Evolutionary conservation across 2,888 invertebrate genomes (phyloP), one percentile per base, ranked within the genome.

Genomic region (Hypercompe scribonia): DNA sequence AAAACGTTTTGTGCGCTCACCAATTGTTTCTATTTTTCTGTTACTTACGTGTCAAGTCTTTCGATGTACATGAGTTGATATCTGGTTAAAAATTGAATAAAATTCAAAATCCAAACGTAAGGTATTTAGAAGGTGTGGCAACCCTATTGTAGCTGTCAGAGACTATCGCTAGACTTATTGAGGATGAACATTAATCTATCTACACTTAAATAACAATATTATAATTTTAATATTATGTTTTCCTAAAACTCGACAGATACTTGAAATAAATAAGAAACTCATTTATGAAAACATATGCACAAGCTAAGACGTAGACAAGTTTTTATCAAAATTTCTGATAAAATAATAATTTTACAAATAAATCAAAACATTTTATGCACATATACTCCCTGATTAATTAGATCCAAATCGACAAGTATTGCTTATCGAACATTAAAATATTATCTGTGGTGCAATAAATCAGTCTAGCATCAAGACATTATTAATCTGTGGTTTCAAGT

Each of bases 381-480:
- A 61, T 58, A 28, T 15, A 28, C 28, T 58, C 28, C 7, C 7
- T 28, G 15, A 31, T 31, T 61, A 31, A 61, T 61, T 31, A 61
- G 2, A 66, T 46, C 24, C 28, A 33, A 28, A 54, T 34, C 34
- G 54, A 68, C 68, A 54, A 68, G 33, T n/a, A 68, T 54, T 28
- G 50, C 50, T 50, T 34, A 36, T 54, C 7, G 28, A 33, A 68
- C n/a, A 68, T 54, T 68, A 36, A 4, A 61, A 61, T 31, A 7
- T 61, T 31, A 68, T 68, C 68, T 68, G 54, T 68, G 34, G 68
- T 34, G 11, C 31, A 68, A 46, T 68, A 33, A 68, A 36, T 33
- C 33, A 34, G 34, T 50, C 50, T 34, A 34, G 50, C 21, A 0
- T 34, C 13, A 65, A 18, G 33, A 50, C 11, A 33, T 67, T 50